phyloP scores from a whole-genome alignment of 2,888 invertebrate species.

The Pegoplata infirma region DNA sequence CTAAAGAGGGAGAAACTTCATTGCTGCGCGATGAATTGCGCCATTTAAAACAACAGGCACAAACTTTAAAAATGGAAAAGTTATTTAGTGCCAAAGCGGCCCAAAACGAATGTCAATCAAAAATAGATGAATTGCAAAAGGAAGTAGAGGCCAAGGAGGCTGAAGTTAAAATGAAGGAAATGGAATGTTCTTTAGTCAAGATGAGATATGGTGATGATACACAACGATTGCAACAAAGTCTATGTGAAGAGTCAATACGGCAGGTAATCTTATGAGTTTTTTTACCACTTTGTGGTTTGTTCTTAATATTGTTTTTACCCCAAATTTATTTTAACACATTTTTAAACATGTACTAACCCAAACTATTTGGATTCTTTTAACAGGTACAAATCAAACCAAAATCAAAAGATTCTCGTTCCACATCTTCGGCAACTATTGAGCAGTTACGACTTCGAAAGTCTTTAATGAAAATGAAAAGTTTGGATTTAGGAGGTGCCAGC shows the following conservation, averaged over 20 bases:
- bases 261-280: neutral
- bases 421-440: neutral
- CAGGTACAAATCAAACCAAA: slow-evolving; percentile 12
- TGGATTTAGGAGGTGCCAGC: slow-evolving; percentile 57
- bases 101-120: slow-evolving; percentile 69
- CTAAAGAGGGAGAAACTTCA: slow-evolving; percentile 73
- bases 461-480: slow-evolving; percentile 65
- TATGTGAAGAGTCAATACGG: slow-evolving; percentile 54
- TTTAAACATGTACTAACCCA: too few relatives aligned
- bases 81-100: slow-evolving; percentile 69
- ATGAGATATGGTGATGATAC: slow-evolving; percentile 69
- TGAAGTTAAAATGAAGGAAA: slow-evolving; percentile 70
- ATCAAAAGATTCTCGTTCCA: neutral
- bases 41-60: slow-evolving; percentile 73
- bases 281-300: too few relatives aligned
- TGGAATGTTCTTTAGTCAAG: slow-evolving; percentile 70
- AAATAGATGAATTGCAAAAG: slow-evolving; percentile 71
- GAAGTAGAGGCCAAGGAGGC: slow-evolving; percentile 71
- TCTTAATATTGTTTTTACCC: too few relatives aligned
- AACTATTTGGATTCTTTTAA: too few relatives aligned
- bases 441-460: slow-evolving; percentile 42
- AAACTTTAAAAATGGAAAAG: slow-evolving; percentile 72
- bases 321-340: too few relatives aligned
- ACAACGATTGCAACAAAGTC: slow-evolving; percentile 63
- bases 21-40: slow-evolving; percentile 74